Evolutionary conservation across 1,140 invertebrate species (phyloP), one percentile per base, ranked within the genome.

Genomic region (Arctopsyche grandis): DNA sequence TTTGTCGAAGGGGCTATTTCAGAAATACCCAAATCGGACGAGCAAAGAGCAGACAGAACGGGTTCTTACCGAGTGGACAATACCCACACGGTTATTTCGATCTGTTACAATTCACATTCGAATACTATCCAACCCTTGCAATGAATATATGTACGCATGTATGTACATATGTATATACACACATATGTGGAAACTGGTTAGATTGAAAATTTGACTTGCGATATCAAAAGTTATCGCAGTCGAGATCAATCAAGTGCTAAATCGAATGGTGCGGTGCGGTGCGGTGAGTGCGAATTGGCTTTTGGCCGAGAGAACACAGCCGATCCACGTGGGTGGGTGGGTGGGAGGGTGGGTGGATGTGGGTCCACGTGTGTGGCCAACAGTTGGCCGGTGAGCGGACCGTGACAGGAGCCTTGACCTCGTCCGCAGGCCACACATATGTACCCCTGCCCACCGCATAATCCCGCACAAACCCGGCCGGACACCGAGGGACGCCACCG

Each of bases 331-430:
- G 29, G 29, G 7, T 38, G 29, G 7, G 29, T 38, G 29, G 29
- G 29, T 38, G 29, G 29, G 29, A 4, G 29, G 29, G 29, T 38
- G 29, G 29, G 48, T 52, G 48, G 10, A n/a, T 19, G 1, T n/a
- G 12, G 48, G 56, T 60, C 56, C 56, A 60, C 73, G 52, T 75
- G 73, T 24, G 46, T 48, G 73, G 38, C 56, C 74, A 76, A 76
- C 74, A 76, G 56, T 76, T 76, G 74, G 52, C 44, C 74, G 73
- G 48, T 24, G 52, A 75, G 44, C 52, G 12, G 38, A n/a, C 38
- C 24, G 66, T 69, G 69, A 52, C 7, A 56, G 12, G 74, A 44
- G 74, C 74, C 74, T 76, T 76, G 74, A 76, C 74, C 74, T 76
- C 74, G 74, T 63, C 56, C 74, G 56, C 12, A 10, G 5, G 63